Evolutionary conservation across 2,888 invertebrate species (phyloP).

Genomic region (Acutogordius australiensis): DNA sequence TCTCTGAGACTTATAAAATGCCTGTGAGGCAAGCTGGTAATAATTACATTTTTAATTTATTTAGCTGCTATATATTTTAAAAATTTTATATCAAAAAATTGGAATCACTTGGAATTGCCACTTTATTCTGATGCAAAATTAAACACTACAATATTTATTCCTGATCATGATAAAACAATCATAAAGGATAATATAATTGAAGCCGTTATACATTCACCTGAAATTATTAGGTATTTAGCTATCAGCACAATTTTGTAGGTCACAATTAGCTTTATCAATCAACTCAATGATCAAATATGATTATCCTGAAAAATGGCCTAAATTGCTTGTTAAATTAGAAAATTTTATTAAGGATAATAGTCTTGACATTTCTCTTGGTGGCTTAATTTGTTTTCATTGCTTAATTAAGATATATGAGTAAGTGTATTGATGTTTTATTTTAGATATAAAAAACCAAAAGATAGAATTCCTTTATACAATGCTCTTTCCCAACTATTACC

Average conservation of each 20-base stretch:
- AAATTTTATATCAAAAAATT: constrained; percentile 6
- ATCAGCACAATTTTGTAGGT: neutral
- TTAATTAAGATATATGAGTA: constrained; percentile 5
- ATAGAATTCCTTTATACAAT: neutral
- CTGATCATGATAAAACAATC: neutral
- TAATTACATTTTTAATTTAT: neutral
- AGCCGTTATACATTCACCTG: constrained; percentile 2
- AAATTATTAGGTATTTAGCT: constrained; percentile 6
- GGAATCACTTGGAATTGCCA: too few relatives aligned
- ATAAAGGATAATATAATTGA: constrained; percentile 10
- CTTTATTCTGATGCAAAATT: too few relatives aligned
- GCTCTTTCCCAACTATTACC: neutral
- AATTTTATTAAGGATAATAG: neutral
- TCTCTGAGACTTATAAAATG: neutral
- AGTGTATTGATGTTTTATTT: too few relatives aligned
- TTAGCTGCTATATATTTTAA: constrained; percentile 10
- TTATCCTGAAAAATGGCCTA: constrained; percentile 3
- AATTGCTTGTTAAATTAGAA: neutral
- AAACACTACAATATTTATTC: too few relatives aligned
- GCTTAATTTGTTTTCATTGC: neutral
- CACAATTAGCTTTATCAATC: neutral
- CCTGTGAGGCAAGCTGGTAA: constrained; percentile 6
- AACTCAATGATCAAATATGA: constrained; percentile 3
- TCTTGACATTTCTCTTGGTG: neutral
- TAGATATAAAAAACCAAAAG: neutral